phyloP scores from a whole-genome alignment of 2,113 vertebrate species.

The Machaerirhynchus nigripectus region DNA sequence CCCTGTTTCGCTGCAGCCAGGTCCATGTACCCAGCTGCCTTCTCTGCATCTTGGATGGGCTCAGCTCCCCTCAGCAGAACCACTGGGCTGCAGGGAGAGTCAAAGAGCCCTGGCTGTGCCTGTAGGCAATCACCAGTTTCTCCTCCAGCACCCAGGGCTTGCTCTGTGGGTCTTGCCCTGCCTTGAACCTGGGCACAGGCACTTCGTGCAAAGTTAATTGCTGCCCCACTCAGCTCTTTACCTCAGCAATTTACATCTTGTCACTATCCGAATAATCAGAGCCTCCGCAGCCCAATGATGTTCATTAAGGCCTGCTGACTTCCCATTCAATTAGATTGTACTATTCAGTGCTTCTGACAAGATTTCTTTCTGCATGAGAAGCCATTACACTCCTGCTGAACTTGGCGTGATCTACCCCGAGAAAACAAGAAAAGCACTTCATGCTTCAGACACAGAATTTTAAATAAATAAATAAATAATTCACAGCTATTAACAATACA shows the following conservation, averaged over 20 bases:
- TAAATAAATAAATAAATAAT: neutral
- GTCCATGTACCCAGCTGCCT: neutral
- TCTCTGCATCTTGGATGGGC: neutral
- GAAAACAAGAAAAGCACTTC: neutral
- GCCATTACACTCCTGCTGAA: neutral
- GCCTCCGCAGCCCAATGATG: neutral
- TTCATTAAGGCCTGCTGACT: slow-evolving; percentile 17
- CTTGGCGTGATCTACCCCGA: neutral
- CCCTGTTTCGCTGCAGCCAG: neutral
- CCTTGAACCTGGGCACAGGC: neutral
- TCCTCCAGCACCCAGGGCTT: neutral
- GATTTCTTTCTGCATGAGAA: neutral
- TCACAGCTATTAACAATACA: neutral
- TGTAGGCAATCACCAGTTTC: neutral
- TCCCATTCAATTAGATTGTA: neutral
- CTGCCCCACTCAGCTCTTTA: neutral
- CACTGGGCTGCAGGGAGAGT: neutral
- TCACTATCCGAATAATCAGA: neutral
- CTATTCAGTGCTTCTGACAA: neutral
- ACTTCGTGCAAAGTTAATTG: neutral
- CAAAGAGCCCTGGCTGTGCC: neutral
- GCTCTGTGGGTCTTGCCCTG: neutral
- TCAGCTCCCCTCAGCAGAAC: neutral
- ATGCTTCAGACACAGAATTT: neutral
- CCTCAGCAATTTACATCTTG: neutral